Percentiles rank a stretch among this genome's conserved stretches.
These are phyloP conservation scores for Ptyas mucosa DNA, from an alignment of 2,113 vertebrate species.

Conservation along the genomic window DNA sequence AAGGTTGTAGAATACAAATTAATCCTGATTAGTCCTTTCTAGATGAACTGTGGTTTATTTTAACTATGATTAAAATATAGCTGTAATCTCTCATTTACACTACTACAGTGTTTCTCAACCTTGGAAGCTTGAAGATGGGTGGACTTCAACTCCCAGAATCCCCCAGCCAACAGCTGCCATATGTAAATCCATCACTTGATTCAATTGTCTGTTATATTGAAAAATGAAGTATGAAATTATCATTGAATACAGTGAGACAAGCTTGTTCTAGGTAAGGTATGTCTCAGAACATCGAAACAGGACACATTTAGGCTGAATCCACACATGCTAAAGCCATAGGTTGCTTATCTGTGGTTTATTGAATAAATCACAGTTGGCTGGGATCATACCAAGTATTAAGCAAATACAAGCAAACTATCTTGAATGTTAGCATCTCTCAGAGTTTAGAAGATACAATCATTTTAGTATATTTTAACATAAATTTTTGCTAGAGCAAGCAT, in stretches of 20 bases:
- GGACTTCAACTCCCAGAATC: too few species aligned
- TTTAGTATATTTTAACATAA: neutral
- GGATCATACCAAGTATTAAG: neutral
- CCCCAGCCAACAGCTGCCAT: too few species aligned
- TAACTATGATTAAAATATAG: neutral
- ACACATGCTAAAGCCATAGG: neutral
- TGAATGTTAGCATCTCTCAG: neutral
- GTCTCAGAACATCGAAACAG: neutral
- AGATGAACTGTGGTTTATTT: neutral
- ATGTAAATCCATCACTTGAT: neutral
- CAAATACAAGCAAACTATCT: neutral
- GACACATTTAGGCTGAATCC: neutral
- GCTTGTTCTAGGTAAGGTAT: neutral
- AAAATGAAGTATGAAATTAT: neutral
- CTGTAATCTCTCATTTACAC: neutral
- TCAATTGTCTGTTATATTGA: neutral
- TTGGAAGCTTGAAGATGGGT: too few species aligned
- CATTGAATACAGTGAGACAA: neutral
- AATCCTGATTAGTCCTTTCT: neutral
- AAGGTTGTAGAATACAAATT: neutral
- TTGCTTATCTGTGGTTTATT: neutral
- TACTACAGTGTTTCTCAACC: too few species aligned
- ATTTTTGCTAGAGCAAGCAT: neutral
- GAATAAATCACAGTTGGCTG: neutral
- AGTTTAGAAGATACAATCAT: neutral